Conservation (phyloP, 2,113 vertebrate species). For the Scomber colias region DNA sequence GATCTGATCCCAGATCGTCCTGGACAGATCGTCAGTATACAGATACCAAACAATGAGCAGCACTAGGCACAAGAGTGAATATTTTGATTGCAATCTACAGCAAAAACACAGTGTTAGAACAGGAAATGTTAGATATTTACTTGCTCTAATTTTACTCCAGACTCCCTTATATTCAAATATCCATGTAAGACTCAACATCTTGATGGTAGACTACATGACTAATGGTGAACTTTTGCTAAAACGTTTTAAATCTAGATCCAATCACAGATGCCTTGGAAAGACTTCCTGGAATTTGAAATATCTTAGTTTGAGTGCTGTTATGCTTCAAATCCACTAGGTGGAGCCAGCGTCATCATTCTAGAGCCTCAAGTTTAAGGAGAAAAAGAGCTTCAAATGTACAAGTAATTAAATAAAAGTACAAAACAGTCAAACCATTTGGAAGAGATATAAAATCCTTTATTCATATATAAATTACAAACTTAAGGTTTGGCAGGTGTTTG, state of each 20-base stretch:
- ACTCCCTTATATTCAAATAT: too few species aligned
- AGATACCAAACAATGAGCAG: background rate
- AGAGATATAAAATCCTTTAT: conserved; percentile 82
- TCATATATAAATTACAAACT: conserved; percentile 84
- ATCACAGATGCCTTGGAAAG: background rate
- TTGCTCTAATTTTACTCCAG: background rate
- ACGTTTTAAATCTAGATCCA: background rate
- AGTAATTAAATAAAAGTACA: background rate
- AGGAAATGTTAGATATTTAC: background rate
- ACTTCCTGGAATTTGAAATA: background rate
- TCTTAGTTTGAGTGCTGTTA: background rate
- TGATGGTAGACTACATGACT: background rate
- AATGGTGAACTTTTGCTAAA: background rate
- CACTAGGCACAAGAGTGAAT: too few species aligned
- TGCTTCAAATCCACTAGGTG: conserved; percentile 53
- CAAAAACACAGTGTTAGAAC: background rate
- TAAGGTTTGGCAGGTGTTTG: conserved; percentile 60
- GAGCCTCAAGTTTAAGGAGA: background rate
- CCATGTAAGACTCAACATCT: too few species aligned
- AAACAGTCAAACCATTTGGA: background rate
- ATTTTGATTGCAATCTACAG: too few species aligned
- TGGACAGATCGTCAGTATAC: background rate
- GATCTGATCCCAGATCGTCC: background rate
- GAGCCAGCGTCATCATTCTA: conserved; percentile 9
- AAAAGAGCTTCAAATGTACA: background rate